phyloP scores from a whole-genome alignment of 92 coral and sea anemone species.

The Siderastrea siderea region DNA sequence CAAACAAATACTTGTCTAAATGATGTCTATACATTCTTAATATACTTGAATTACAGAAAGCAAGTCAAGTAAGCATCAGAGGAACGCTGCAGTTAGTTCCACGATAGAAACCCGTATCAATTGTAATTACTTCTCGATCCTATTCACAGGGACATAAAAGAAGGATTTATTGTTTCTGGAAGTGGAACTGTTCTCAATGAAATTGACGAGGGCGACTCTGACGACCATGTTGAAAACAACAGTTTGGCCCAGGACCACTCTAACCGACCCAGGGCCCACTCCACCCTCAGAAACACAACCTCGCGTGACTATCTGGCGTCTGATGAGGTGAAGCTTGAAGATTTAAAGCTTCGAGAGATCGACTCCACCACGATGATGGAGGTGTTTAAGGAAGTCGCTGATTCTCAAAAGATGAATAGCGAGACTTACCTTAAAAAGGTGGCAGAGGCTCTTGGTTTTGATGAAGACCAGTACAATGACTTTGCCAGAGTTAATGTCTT shows the following conservation, averaged over 20 bases:
- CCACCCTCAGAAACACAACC: not conserved
- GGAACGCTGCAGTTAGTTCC: not conserved
- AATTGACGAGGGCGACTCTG: constrained; percentile 5
- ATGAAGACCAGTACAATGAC: constrained; percentile 65
- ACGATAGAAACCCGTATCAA: not conserved
- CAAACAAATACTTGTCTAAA: too few species aligned
- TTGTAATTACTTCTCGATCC: not conserved
- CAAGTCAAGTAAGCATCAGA: not conserved
- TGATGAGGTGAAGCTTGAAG: constrained; percentile 37
- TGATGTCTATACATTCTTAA: too few species aligned
- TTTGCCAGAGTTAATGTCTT: constrained; percentile 62
- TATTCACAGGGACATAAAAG: constrained; percentile 35
- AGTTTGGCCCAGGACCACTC: not conserved
- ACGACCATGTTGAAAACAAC: not conserved
- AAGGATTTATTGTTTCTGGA: constrained; percentile 43
- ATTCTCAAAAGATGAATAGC: constrained; percentile 12
- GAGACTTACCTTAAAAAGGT: constrained; percentile 42
- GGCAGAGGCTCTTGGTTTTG: constrained; percentile 56
- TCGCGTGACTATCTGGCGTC: constrained; percentile 35
- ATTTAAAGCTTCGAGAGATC: constrained; percentile 26
- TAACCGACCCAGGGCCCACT: not conserved
- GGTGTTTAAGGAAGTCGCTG: constrained; percentile 16
- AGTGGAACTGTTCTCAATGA: constrained; percentile 44
- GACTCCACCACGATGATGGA: constrained; percentile 14
- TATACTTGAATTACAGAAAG: too few species aligned